These are phyloP conservation scores for Netelia inedita DNA, from an alignment of 2,888 invertebrate species.

Conservation along the genomic window DNA sequence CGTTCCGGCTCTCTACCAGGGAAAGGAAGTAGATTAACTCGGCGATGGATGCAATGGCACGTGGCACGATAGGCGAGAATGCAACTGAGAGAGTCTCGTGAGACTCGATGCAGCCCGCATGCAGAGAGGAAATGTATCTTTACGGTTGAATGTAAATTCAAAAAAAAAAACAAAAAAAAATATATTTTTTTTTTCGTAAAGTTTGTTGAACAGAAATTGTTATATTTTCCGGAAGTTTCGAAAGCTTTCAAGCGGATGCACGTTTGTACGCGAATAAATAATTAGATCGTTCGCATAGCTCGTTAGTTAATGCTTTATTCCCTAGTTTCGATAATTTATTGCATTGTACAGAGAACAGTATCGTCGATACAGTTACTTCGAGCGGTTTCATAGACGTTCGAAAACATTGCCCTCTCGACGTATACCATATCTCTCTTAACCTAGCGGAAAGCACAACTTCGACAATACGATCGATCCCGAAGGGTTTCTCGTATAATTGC, in stretches of 20 bases:
- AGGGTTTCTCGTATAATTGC: background rate
- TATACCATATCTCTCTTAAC: background rate
- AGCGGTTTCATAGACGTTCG: background rate
- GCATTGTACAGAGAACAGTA: no score
- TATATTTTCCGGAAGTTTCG: no score
- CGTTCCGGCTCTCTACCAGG: conserved; percentile 30
- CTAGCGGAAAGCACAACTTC: conserved; percentile 19
- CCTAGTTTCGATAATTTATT: no score
- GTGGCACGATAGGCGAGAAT: conserved; percentile 36
- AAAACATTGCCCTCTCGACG: background rate
- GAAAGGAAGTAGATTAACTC: conserved; percentile 59
- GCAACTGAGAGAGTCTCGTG: conserved; percentile 33
- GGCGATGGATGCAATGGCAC: conserved; percentile 63
- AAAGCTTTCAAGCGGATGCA: no score
- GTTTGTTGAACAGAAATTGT: no score
- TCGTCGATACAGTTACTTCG: background rate
- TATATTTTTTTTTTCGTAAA: no score
- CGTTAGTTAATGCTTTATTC: no score
- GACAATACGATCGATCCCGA: conserved; percentile 25
- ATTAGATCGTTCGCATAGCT: no score
- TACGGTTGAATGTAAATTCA: conserved; percentile 7
- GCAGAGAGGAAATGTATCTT: background rate
- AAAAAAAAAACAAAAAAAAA: background rate
- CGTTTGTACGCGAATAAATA: no score
- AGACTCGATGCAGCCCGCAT: conserved; percentile 44